These are phyloP conservation scores for Motacilla tschutschensis DNA, from an alignment of 2,113 vertebrate genomes.

Conservation along the genomic window DNA sequence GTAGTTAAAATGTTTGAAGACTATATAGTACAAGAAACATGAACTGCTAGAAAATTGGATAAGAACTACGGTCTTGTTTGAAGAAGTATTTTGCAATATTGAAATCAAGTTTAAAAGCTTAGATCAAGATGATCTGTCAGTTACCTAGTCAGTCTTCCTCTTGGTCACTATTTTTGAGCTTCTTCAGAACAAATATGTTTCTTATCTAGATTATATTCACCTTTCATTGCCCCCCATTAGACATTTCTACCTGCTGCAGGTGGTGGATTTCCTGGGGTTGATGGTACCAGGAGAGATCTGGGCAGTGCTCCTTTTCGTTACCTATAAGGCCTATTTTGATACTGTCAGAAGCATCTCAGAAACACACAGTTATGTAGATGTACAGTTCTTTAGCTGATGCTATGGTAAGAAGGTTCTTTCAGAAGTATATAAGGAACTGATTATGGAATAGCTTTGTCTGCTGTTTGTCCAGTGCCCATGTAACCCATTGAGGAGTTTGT, in stretches of 20 bases:
- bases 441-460: background rate
- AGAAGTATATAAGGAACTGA: background rate
- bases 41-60: too few species aligned
- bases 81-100: too few species aligned
- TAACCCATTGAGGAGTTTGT: background rate
- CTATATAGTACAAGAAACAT: too few species aligned
- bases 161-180: background rate
- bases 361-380: background rate
- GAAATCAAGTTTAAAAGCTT: too few species aligned
- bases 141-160: too few species aligned
- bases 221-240: background rate
- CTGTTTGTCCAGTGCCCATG: background rate
- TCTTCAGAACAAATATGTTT: background rate
- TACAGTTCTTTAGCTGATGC: background rate
- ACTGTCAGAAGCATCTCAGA: background rate
- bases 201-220: background rate
- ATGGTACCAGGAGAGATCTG: background rate
- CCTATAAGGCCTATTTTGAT: background rate
- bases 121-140: too few species aligned
- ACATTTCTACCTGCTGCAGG: background rate
- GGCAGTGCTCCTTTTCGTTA: background rate
- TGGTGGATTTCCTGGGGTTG: background rate
- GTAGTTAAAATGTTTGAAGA: too few species aligned
- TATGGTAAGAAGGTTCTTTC: background rate
- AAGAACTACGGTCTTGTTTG: too few species aligned